Evolutionary conservation across 2,888 invertebrate genomes (phyloP).

Genomic region (Ophion costatus): DNA sequence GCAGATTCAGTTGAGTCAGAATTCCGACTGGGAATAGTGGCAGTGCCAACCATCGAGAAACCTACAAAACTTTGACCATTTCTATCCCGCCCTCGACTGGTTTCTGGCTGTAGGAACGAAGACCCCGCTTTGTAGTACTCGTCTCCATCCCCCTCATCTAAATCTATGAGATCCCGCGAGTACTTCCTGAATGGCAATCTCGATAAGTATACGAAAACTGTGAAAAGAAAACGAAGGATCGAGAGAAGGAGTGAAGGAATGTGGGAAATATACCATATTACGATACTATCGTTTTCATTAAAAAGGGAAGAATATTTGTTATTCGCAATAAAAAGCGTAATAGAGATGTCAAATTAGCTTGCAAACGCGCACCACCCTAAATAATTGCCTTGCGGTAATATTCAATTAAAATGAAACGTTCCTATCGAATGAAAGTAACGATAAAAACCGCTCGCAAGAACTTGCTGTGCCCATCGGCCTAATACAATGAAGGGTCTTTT

Average conservation of each 20-base stretch:
- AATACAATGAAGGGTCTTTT: too few species aligned
- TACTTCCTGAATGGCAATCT: conserved; percentile 69
- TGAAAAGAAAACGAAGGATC: not conserved
- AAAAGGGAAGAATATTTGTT: not conserved
- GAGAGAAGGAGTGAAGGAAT: not conserved
- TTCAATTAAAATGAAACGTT: too few species aligned
- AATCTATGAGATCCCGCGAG: conserved; percentile 67
- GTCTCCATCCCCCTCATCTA: conserved; percentile 59
- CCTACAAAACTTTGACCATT: conserved; percentile 79
- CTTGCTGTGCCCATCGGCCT: too few species aligned
- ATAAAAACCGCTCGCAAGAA: too few species aligned
- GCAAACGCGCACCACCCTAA: too few species aligned
- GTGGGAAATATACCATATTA: not conserved
- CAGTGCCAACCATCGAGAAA: conserved; percentile 64
- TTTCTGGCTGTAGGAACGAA: conserved; percentile 67
- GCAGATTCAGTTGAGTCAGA: conserved; percentile 60
- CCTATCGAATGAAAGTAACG: too few species aligned
- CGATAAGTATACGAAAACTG: conserved; percentile 58
- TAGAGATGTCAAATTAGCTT: too few species aligned
- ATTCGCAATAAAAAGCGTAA: too few species aligned
- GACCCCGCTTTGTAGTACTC: conserved; percentile 21
- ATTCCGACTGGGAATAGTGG: conserved; percentile 16
- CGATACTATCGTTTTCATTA: not conserved
- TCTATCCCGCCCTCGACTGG: conserved; percentile 76
- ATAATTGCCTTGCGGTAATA: too few species aligned